Evolutionary conservation across 2,113 vertebrate genomes (phyloP).

Genomic region (cattle (Bos taurus)): DNA sequence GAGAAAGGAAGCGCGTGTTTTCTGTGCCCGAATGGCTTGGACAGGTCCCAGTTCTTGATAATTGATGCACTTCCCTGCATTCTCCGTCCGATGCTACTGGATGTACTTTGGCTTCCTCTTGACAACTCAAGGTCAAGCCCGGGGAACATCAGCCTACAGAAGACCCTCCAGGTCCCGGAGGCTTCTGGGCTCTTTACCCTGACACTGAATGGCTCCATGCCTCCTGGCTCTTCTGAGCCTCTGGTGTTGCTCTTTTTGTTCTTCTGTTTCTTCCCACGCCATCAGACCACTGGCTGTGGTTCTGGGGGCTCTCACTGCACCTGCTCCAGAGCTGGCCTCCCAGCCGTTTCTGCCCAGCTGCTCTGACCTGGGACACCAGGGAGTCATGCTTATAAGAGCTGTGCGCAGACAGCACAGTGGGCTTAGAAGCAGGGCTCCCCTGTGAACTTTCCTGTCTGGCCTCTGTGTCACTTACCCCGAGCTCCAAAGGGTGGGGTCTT

Average conservation of each 20-base stretch:
- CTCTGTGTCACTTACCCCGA: background rate
- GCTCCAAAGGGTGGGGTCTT: background rate
- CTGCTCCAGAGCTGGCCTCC: background rate
- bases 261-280: background rate
- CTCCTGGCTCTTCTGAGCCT: background rate
- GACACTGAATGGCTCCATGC: background rate
- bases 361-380: background rate
- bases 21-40: background rate
- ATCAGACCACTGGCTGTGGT: background rate
- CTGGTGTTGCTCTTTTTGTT: background rate
- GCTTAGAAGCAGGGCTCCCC: background rate
- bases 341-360: background rate
- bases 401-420: accelerated
- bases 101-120: constrained; percentile 5
- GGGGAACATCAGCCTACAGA: background rate
- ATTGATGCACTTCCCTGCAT: background rate
- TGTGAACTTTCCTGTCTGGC: background rate
- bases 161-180: background rate
- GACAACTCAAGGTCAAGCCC: constrained; percentile 4
- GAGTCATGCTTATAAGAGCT: background rate
- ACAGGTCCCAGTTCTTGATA: background rate
- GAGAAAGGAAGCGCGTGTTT: background rate
- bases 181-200: background rate
- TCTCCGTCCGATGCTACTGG: background rate
- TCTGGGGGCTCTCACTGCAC: background rate